Evolutionary conservation across 2,113 vertebrate genomes (phyloP), one percentile per base, ranked within the genome.

Genomic region (Rissa tridactyla): DNA sequence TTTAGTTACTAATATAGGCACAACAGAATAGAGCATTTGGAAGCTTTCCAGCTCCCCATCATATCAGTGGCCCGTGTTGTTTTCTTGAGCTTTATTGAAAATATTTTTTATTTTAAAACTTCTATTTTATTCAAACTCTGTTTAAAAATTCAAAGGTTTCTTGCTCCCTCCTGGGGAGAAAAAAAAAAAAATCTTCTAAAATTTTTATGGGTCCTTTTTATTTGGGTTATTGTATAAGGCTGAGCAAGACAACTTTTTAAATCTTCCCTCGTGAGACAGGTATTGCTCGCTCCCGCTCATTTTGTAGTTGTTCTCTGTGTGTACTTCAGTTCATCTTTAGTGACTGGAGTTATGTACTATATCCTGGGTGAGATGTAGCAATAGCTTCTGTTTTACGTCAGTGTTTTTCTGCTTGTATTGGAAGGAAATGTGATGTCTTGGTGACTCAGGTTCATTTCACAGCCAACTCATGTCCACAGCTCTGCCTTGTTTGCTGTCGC

Each of bases 111-210:
- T 85, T 82, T 94, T n/a, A 66, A 77, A 46, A 51, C 26, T 57
- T 61, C 8, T 44, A 0, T 2, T n/a, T 90, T 93, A 72, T 46
- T 23, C 36, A 88, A 77, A 13, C 15, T 70, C 52, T 93, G 5
- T 38, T 91, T 55, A 93, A 94, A 93, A 89, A 83, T 91, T 69
- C 60, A 93, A 72, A 89, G 64, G 29, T 70, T 90, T 94, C 29
- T 69, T 78, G 6, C 49, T 83, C 29, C 20, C 64, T 93, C 69
- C 69, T 77, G 68, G 32, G 40, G 17, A 40, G 11, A 40, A 40
- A 40, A 40, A 40, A 40, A 40, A 40, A 40, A 40, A 40, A 47
- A 10, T 25, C 46, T 78, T 86, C 46, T 73, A 12, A 70, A 76
- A 77, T 34, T 77, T 83, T 80, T 81, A 12, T 29, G 11, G 17